Conservation (phyloP, 2,113 vertebrate species). For the Reinhardtius hippoglossoides region DNA sequence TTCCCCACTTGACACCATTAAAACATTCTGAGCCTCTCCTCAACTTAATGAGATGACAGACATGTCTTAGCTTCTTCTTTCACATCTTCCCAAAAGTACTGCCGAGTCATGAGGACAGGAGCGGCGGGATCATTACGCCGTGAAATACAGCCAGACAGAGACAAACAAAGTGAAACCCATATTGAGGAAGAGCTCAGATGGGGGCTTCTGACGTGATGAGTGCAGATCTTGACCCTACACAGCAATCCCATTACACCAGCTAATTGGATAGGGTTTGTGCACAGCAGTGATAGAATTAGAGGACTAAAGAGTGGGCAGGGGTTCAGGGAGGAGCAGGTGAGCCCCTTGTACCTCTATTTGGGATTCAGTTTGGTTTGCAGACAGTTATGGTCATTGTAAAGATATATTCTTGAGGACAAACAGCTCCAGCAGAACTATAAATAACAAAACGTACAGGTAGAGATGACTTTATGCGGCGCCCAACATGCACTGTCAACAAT, state of each 20-base stretch:
- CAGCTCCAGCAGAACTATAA: constrained; percentile 39
- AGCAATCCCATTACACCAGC: constrained; percentile 56
- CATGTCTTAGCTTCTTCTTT: constrained; percentile 11
- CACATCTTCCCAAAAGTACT: constrained; percentile 45
- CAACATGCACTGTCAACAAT: constrained; percentile 50
- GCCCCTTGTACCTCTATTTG: constrained; percentile 38
- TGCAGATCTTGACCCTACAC: constrained; percentile 51
- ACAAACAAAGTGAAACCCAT: constrained; percentile 9
- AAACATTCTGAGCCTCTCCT: constrained; percentile 30
- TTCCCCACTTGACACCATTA: constrained; percentile 18
- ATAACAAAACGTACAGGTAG: constrained; percentile 51
- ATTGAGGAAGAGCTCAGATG: constrained; percentile 13
- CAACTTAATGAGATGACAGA: constrained; percentile 58
- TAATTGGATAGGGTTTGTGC: constrained; percentile 70
- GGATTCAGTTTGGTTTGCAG: constrained; percentile 36
- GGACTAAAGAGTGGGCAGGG: constrained; percentile 12
- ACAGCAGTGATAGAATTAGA: constrained; percentile 64
- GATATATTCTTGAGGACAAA: constrained; percentile 45
- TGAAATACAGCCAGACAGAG: constrained; percentile 50
- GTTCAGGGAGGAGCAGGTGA: constrained; percentile 11
- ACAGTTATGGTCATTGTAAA: constrained; percentile 21
- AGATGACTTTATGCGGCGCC: constrained; percentile 28
- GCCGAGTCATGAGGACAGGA: constrained; percentile 66
- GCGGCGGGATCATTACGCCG: constrained; percentile 37
- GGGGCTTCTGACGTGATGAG: constrained; percentile 29